phyloP scores from a whole-genome alignment of 2,797 vertebrate genomes.

The Telmatherina bonti region DNA sequence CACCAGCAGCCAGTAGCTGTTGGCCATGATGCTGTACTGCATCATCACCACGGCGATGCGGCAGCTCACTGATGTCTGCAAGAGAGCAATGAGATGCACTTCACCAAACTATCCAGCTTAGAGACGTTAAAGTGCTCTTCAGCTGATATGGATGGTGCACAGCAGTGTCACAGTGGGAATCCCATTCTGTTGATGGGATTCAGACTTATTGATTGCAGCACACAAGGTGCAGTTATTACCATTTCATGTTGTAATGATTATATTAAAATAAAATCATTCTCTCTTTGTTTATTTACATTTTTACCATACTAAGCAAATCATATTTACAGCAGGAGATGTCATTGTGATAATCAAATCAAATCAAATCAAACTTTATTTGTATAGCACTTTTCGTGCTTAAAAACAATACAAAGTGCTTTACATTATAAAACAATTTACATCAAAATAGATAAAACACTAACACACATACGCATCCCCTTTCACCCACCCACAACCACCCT shows the following conservation, averaged over 20 bases:
- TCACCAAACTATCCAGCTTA: neutral
- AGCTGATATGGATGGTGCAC: slow-evolving; percentile 4
- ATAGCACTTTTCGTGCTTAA: no score
- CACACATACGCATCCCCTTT: no score
- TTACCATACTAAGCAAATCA: no score
- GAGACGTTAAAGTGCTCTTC: neutral
- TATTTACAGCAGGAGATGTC: no score
- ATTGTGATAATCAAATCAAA: no score
- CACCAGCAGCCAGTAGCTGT: slow-evolving; percentile 97
- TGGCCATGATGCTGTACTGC: slow-evolving; percentile 95
- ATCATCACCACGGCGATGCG: slow-evolving; percentile 90
- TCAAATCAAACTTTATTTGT: no score
- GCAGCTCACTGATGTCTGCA: slow-evolving; percentile 88
- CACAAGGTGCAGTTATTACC: slow-evolving; percentile 13
- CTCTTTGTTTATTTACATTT: neutral
- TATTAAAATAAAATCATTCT: neutral
- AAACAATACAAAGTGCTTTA: no score
- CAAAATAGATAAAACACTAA: no score
- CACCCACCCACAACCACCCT: no score
- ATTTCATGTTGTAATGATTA: neutral
- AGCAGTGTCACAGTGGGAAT: slow-evolving; percentile 33
- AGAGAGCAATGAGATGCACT: slow-evolving; percentile 14
- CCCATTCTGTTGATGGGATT: slow-evolving; percentile 18
- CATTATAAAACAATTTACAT: no score
- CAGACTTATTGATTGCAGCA: neutral